These are phyloP conservation scores for Callosobruchus maculatus DNA, from an alignment of 2,888 invertebrate species.

Conservation along the genomic window DNA sequence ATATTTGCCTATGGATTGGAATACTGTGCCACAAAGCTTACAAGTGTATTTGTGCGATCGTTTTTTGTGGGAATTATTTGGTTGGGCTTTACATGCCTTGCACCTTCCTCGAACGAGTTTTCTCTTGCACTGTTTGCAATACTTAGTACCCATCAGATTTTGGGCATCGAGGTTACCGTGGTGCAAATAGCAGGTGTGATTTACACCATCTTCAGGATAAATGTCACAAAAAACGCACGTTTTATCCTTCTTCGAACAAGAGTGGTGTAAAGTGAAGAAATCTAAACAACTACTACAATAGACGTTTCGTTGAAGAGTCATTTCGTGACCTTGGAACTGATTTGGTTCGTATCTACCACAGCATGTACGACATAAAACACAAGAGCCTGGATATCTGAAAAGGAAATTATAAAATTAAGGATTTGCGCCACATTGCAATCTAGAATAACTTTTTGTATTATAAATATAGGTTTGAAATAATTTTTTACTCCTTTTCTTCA, in stretches of 20 bases:
- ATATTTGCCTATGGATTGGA: conserved; percentile 16
- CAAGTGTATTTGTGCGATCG: conserved; percentile 3
- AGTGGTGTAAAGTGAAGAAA: background rate
- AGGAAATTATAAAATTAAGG: background rate
- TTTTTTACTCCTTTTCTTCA: no score
- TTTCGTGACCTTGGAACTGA: background rate
- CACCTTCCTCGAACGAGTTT: background rate
- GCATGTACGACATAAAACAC: background rate
- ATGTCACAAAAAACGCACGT: conserved; percentile 9
- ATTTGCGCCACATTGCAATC: no score
- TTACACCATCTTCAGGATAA: background rate
- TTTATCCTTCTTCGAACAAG: background rate
- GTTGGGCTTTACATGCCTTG: background rate
- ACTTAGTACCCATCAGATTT: background rate
- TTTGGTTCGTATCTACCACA: background rate
- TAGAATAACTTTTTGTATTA: no score
- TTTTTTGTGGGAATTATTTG: conserved; percentile 1
- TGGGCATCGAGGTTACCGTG: conserved; percentile 1
- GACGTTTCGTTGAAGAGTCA: background rate
- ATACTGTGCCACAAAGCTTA: conserved; percentile 18
- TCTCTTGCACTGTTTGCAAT: background rate
- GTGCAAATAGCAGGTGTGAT: conserved; percentile 7
- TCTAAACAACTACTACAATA: conserved; percentile 1
- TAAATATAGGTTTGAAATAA: no score
- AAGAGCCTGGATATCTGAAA: background rate